Evolutionary conservation across 1,140 invertebrate species (phyloP), one percentile per base, ranked within the genome.

Genomic region (Drosophila ironensis): DNA sequence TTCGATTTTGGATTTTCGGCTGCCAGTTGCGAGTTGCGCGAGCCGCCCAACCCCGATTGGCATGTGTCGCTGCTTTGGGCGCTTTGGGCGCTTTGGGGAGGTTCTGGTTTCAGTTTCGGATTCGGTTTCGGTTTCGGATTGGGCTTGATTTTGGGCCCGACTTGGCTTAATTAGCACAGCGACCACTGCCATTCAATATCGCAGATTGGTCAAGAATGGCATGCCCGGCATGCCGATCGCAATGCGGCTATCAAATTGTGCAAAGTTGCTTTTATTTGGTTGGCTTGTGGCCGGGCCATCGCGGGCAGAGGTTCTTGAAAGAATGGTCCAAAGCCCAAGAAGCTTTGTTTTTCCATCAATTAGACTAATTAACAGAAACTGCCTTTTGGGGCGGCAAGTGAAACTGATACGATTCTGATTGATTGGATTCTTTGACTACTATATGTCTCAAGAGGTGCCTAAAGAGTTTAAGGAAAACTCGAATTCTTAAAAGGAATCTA

Each of bases 111-210:
- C 30, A 6, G 14, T 33, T 19, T 61, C 25, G 25, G 24, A 7
- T 27, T 27, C 30, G 11, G 14, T 33, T 33, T 33, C 30, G 14
- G 30, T 14, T 14, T 33, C 11, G 30, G 30, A 12, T 37, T 17
- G 33, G 14, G 8, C 14, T 14, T 37, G 41, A 44, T 44, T 37
- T 59, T 38, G 27, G 25, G 16, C 14, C 33, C 19, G 50, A 14
- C 28, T 28, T n/a, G 42, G 24, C 14, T 57, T 76, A 82, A 82
- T 82, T 82, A 82, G 60, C 35, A 38, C 47, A 53, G 12, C 30
- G 30, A 11, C 50, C 17, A 27, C 33, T 22, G 63, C 45, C 50
- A 33, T 38, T 50, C 51, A 51, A 63, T 33, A 33, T 44, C 9
- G 14, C 37, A 17, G 19, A 44, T 44, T 24, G 19, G 25, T 20